Evolutionary conservation across 2,113 vertebrate genomes (phyloP).

Genomic region (Pardalotus punctatus): DNA sequence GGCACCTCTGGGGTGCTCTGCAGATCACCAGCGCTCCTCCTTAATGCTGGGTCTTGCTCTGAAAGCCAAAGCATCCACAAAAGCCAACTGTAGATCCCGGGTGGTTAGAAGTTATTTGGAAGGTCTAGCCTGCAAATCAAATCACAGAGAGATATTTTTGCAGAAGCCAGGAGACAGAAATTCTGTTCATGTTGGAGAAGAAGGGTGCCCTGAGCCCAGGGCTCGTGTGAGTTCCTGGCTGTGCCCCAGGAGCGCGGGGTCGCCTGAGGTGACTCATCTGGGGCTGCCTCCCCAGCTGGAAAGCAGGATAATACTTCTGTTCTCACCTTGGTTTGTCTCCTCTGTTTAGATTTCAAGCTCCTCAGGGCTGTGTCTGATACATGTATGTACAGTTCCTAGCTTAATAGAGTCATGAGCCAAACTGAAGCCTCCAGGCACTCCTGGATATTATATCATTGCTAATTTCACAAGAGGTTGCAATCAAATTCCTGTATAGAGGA

Average conservation of each 20-base stretch:
- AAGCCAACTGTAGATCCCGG: not conserved
- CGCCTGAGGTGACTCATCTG: not conserved
- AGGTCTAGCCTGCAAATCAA: not conserved
- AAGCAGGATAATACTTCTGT: not conserved
- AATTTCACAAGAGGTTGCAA: constrained; percentile 60
- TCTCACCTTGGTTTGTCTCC: constrained; percentile 45
- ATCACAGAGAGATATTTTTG: not conserved
- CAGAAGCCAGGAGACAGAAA: not conserved
- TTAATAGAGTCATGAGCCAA: constrained; percentile 55
- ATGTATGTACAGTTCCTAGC: constrained; percentile 55
- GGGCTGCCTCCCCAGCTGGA: constrained; percentile 9
- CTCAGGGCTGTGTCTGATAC: constrained; percentile 52
- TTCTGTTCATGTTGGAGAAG: not conserved
- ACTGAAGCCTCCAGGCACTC: constrained; percentile 48
- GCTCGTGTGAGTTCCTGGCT: not conserved
- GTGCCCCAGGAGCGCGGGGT: not conserved
- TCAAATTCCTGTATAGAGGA: constrained; percentile 31
- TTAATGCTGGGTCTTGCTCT: not conserved
- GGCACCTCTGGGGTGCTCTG: not conserved
- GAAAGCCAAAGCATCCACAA: not conserved
- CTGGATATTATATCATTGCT: constrained; percentile 32
- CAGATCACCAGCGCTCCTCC: not conserved
- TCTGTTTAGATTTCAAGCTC: constrained; percentile 57
- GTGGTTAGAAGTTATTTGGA: not conserved
- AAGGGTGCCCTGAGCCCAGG: not conserved